Evolutionary conservation across 2,797 vertebrate species (phyloP), one percentile per base, ranked within the genome.

Genomic region (Phataginus tetradactyla): DNA sequence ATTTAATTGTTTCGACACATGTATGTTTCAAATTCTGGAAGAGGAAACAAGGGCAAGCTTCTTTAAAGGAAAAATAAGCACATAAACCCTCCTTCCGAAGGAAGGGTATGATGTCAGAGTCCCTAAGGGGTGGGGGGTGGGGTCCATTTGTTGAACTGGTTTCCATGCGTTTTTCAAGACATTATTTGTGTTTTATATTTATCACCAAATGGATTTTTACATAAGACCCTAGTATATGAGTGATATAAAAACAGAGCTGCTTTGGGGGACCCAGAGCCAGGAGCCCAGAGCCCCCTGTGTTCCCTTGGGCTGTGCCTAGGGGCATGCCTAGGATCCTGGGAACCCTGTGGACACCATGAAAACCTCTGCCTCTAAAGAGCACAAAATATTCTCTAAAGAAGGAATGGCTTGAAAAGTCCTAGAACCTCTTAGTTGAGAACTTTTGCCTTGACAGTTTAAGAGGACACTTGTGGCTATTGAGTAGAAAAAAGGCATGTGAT

Each of bases 131-230:
- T 45, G 45, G 59, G 59, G 32, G 78, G 77, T 86, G 57, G 45
- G 45, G 45, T 45, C 53, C 32, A 5, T 68, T 88, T 34, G 53
- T 53, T 75, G 59, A 29, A 12, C 18, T 80, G 84, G 34, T 68
- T 75, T 91, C n/a, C 75, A 77, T 55, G n/a, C n/a, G 3, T 84
- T 95, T 96, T 91, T 69, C 45, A 91, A 89, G 66, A 90, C 23
- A 42, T 85, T 57, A 27, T 81, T 96, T 92, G 93, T 85, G 39
- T 89, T 95, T 94, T 97, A 72, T 92, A 63, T 74, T 96, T 95
- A 91, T 77, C 59, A 80, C 69, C 92, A 61, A 78, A 61, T 88
- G 84, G 90, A 93, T 80, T 91, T 86, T 95, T 94, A 79, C 15
- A 86, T 75, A 91, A 96, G 87, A 59, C 69, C 49, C 85, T 94